phyloP scores from a whole-genome alignment of 2,797 vertebrate genomes.

The Enteromius mattozi region DNA sequence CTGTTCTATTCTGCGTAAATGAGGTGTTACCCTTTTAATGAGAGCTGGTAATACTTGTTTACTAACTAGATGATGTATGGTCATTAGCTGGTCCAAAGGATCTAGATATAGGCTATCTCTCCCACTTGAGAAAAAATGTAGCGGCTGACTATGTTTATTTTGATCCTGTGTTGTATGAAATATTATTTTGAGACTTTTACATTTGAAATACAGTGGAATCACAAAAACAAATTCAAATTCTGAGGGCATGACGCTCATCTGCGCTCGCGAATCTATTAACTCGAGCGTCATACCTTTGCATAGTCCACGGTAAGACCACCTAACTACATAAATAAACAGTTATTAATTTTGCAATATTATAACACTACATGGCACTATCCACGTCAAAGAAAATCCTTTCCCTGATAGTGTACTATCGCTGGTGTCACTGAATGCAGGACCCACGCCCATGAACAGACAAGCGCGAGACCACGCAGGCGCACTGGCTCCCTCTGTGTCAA shows the following conservation, averaged over 20 bases:
- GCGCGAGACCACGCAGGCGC: constrained; percentile 84
- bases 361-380: not conserved
- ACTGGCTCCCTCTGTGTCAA: constrained; percentile 86
- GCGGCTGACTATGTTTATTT: not conserved
- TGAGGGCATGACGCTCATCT: not conserved
- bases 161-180: not conserved
- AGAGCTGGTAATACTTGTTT: not conserved
- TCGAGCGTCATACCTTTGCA: not conserved
- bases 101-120: too few species aligned
- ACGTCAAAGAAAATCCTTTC: not conserved
- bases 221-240: not conserved
- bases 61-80: not conserved
- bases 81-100: not conserved
- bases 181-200: not conserved
- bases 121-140: not conserved
- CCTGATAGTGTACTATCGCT: too few species aligned
- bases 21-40: not conserved
- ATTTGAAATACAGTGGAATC: not conserved
- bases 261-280: not conserved
- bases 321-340: not conserved
- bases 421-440: constrained; percentile 48
- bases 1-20: not conserved
- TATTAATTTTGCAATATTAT: accelerated
- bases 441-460: constrained; percentile 78
- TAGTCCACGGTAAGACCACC: too few species aligned